Evolutionary conservation across 2,888 invertebrate genomes (phyloP).

Genomic region (Pseudococcus longispinus): DNA sequence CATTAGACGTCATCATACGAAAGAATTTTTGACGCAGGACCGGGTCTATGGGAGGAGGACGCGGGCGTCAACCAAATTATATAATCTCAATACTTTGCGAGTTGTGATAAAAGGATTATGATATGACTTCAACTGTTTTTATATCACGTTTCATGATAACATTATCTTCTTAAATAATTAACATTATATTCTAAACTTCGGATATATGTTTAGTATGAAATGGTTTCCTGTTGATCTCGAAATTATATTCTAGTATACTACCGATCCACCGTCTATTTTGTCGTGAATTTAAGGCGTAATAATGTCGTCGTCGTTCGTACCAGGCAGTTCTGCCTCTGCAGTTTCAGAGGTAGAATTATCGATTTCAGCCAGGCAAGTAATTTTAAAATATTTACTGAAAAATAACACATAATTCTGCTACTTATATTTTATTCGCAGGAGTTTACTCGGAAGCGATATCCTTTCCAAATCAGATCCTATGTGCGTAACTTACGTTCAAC

Average conservation of each 20-base stretch:
- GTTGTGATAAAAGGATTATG: neutral
- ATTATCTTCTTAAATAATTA: neutral
- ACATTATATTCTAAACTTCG: neutral
- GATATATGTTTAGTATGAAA: too few relatives aligned
- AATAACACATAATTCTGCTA: too few relatives aligned
- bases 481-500: constrained; percentile 64
- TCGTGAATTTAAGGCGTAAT: neutral
- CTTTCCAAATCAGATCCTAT: constrained; percentile 68
- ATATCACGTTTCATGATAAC: too few relatives aligned
- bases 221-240: neutral
- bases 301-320: constrained; percentile 43
- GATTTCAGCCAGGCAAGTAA: constrained; percentile 60
- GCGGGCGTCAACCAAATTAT: too few relatives aligned
- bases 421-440: constrained; percentile 61
- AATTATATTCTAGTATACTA: neutral
- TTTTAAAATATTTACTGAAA: neutral
- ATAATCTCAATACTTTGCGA: too few relatives aligned
- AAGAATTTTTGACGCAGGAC: too few relatives aligned
- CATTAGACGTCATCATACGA: too few relatives aligned
- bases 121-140: too few relatives aligned
- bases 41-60: too few relatives aligned
- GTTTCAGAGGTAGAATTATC: constrained; percentile 61
- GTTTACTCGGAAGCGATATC: constrained; percentile 65
- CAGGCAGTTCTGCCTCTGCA: constrained; percentile 57
- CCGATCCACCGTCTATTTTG: neutral